Base-by-base conservation (phyloP, 2,797 vertebrate species). In the Pseudopleuronectes americanus region DNA sequence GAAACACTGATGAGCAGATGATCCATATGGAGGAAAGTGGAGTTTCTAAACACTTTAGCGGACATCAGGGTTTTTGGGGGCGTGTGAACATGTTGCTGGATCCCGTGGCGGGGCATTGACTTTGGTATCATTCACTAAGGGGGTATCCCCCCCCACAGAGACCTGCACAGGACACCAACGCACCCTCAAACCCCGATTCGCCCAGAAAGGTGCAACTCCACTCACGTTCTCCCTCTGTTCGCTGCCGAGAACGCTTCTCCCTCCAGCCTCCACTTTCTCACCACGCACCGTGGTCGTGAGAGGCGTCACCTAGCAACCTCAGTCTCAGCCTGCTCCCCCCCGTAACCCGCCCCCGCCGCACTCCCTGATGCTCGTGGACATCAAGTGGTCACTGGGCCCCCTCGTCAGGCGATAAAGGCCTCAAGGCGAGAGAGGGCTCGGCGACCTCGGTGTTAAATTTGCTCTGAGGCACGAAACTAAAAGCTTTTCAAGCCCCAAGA, bases 41-140 rank as follows among this genome's bases (percentile, higher is more conserved):
- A 55, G 57, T 57, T 68, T 69, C 62, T 53, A 38, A 73, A 61
- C 81, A 69, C 76, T 77, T 8, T 0, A 19, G 41, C 41, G 76
- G 41, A 75, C 61, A 8, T 77, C 71, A 75, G 82, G 79, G n/a
- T 77, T 74, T 75, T 31, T 21, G 28, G 64, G 83, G 80, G 80
- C 81, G 77, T 0, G 53, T 74, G 72, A 57, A 53, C 24, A 51
- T 70, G 0, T 59, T 52, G 82, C 76, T 38, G 21, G 65, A 74
- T 85, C 91, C 67, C 71, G 38, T 19, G 76, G 84, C 74, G 56
- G 84, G 88, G 90, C 90, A 89, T 93, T 90, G 75, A 91, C 93
- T 95, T 94, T 94, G 94, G 94, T 94, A 94, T 95, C 92, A 92
- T 94, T 93, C 92, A 90, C 91, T 88, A 75, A 69, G 86, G 86